Evolutionary conservation across 1,140 invertebrate species (phyloP).

Genomic region (Aphaenogaster ashmeadi): DNA sequence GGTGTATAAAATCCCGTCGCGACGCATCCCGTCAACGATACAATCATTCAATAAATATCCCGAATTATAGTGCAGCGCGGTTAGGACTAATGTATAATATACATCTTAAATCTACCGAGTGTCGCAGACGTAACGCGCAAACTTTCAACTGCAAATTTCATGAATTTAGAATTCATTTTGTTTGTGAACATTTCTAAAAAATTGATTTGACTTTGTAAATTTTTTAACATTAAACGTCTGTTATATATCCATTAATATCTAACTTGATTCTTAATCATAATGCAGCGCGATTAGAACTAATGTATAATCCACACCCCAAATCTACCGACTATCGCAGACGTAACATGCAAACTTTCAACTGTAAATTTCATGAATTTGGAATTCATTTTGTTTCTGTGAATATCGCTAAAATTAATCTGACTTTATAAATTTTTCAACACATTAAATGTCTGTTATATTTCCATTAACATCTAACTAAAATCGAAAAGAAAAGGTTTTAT

Average conservation of each 20-base stretch:
- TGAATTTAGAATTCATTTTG: neutral
- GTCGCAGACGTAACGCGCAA: neutral
- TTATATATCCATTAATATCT: neutral
- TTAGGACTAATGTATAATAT: conserved; percentile 14
- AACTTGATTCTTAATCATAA: neutral
- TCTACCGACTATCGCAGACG: neutral
- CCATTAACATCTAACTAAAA: conserved; percentile 5
- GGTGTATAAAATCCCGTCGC: conserved; percentile 5
- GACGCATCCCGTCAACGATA: neutral
- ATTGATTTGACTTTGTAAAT: neutral
- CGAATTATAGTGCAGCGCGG: neutral
- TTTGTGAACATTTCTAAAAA: neutral
- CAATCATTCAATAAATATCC: conserved; percentile 49
- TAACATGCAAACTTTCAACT: neutral
- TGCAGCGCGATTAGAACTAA: neutral
- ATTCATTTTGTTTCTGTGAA: neutral
- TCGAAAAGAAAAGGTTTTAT: neutral
- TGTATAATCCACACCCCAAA: neutral
- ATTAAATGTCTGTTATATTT: neutral
- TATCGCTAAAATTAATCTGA: neutral
- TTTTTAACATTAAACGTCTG: neutral
- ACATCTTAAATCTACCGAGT: neutral
- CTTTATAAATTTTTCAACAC: neutral
- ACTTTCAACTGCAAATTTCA: neutral
- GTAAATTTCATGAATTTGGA: neutral